phyloP scores from a whole-genome alignment of 2,113 vertebrate genomes.

The Catharus fuscescens region DNA sequence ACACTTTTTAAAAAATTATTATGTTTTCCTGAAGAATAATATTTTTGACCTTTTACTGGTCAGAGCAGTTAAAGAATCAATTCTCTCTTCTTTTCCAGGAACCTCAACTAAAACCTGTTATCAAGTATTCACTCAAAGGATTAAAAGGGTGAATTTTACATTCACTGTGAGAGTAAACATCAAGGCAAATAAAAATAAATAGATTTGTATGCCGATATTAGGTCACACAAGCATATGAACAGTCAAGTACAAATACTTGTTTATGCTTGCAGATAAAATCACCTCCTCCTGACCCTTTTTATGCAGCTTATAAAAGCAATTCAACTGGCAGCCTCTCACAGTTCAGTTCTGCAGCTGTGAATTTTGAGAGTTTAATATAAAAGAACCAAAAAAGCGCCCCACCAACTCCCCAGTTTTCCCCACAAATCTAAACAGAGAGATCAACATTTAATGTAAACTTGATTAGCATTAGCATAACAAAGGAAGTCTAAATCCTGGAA shows the following conservation, averaged over 20 bases:
- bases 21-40: neutral
- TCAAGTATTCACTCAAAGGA: neutral
- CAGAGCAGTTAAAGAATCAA: neutral
- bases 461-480: neutral
- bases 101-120: neutral
- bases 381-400: neutral
- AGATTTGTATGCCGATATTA: neutral
- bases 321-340: neutral
- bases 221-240: neutral
- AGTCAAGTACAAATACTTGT: neutral
- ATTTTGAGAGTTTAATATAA: neutral
- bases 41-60: neutral
- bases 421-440: neutral
- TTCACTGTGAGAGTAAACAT: neutral
- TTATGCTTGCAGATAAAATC: neutral
- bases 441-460: neutral
- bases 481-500: neutral
- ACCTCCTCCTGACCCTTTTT: neutral
- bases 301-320: neutral
- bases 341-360: neutral
- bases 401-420: rapidly evolving
- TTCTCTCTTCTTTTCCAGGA: neutral
- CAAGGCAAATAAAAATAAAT: neutral
- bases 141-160: neutral
- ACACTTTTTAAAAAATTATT: neutral